Evolutionary conservation across 2,888 invertebrate species (phyloP).

Genomic region (Amblyjoppa proteus): DNA sequence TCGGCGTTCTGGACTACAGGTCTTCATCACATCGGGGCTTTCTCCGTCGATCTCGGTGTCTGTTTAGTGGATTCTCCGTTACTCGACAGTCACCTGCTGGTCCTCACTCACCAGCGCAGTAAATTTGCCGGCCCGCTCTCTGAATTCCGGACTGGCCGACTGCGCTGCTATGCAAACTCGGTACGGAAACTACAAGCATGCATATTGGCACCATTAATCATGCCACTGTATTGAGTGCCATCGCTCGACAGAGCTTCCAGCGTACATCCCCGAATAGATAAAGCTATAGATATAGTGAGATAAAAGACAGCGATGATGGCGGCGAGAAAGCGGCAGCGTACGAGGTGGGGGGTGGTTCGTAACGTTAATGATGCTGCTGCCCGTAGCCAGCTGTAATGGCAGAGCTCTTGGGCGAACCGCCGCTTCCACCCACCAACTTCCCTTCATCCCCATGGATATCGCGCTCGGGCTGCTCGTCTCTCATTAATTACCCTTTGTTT

Average conservation of each 20-base stretch:
- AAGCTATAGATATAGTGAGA: conserved; percentile 45
- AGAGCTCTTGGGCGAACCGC: conserved; percentile 52
- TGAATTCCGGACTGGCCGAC: conserved; percentile 51
- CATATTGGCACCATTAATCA: conserved; percentile 81
- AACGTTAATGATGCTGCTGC: conserved; percentile 59
- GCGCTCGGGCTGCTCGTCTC: conserved; percentile 43
- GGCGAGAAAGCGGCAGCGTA: background rate
- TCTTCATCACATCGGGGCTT: background rate
- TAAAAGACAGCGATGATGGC: conserved; percentile 42
- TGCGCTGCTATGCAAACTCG: conserved; percentile 52
- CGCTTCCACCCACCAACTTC: conserved; percentile 50
- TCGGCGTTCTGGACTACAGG: conserved; percentile 34
- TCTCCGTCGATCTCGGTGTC: conserved; percentile 52
- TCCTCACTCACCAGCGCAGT: conserved; percentile 63
- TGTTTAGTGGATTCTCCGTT: conserved; percentile 16
- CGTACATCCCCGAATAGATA: conserved; percentile 50
- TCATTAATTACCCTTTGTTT: conserved; percentile 70
- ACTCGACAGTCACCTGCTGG: conserved; percentile 53
- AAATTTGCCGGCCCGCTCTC: conserved; percentile 63
- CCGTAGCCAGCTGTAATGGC: conserved; percentile 44
- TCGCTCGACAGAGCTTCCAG: conserved; percentile 58
- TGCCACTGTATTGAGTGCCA: conserved; percentile 76
- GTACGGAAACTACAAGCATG: conserved; percentile 74
- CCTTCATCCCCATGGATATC: conserved; percentile 32
- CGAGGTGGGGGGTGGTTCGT: conserved; percentile 27